phyloP scores from a whole-genome alignment of 2,888 invertebrate species.

The Ashinkailepas kermadecensis region DNA sequence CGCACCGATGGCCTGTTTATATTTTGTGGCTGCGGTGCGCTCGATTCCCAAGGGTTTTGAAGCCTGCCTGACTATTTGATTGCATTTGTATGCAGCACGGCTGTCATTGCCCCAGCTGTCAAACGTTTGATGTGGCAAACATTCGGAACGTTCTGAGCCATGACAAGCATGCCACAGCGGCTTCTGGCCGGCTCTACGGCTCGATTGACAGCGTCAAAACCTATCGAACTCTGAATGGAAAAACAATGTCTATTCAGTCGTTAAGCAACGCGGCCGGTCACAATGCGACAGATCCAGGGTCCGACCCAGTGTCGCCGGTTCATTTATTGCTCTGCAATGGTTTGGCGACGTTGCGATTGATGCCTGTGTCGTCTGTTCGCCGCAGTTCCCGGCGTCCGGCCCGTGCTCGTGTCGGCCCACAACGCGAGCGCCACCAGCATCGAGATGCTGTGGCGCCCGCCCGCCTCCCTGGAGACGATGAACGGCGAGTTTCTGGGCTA shows the following conservation, averaged over 20 bases:
- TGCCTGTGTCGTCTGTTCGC: background rate
- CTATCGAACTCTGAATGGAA: too few species aligned
- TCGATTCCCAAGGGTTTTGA: background rate
- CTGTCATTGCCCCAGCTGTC: background rate
- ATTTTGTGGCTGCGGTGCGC: background rate
- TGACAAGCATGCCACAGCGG: too few species aligned
- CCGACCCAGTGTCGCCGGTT: too few species aligned
- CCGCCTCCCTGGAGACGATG: conserved; percentile 8
- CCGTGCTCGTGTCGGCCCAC: background rate
- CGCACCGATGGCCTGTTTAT: background rate
- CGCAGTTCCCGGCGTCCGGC: conserved; percentile 11
- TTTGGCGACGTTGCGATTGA: too few species aligned
- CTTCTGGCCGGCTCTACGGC: too few species aligned
- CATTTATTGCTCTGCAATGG: too few species aligned
- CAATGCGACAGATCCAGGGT: too few species aligned
- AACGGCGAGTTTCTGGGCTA: conserved; percentile 23
- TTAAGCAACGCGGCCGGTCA: too few species aligned
- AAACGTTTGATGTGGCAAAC: background rate
- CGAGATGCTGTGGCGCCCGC: background rate
- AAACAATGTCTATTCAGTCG: too few species aligned
- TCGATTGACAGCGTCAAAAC: too few species aligned
- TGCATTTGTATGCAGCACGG: background rate
- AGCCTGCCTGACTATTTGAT: background rate
- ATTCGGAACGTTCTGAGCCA: background rate
- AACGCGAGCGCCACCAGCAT: background rate